phyloP scores from a whole-genome alignment of 2,113 vertebrate genomes.

The Pedionomus torquatus region DNA sequence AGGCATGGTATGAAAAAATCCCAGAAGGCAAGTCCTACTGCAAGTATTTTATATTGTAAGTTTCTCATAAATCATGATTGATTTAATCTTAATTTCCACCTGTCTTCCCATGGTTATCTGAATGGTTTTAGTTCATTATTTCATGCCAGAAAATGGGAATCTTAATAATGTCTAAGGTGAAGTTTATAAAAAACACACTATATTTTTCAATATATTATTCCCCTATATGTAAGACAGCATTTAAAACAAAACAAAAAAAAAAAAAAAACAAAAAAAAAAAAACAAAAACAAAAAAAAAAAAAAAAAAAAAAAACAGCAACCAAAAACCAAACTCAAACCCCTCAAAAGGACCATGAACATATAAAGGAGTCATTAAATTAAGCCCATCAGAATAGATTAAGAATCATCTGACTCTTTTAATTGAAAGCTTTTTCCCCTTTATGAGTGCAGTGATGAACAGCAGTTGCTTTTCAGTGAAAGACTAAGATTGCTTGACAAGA shows the following conservation, averaged over 20 bases:
- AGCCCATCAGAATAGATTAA: not conserved
- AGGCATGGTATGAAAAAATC: not conserved
- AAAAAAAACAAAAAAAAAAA: too few species aligned
- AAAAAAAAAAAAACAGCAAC: too few species aligned
- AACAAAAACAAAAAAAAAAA: too few species aligned
- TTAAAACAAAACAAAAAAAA: not conserved
- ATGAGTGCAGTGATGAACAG: not conserved
- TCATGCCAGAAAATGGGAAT: not conserved
- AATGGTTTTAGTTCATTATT: not conserved
- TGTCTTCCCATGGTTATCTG: not conserved
- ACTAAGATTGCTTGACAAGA: not conserved
- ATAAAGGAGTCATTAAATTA: not conserved
- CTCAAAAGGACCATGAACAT: not conserved
- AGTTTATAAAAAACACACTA: not conserved
- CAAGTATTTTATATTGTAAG: not conserved
- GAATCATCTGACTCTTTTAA: not conserved
- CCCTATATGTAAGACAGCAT: not conserved
- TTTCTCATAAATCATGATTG: not conserved
- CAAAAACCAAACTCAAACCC: accelerated
- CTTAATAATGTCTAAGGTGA: not conserved
- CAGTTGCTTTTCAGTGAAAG: not conserved
- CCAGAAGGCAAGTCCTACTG: not conserved
- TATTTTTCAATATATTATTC: not conserved
- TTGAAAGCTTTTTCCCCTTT: not conserved
- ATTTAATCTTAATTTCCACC: not conserved